phyloP scores from a whole-genome alignment of 2,888 invertebrate species.

The Synanthedon andrenaeformis region DNA sequence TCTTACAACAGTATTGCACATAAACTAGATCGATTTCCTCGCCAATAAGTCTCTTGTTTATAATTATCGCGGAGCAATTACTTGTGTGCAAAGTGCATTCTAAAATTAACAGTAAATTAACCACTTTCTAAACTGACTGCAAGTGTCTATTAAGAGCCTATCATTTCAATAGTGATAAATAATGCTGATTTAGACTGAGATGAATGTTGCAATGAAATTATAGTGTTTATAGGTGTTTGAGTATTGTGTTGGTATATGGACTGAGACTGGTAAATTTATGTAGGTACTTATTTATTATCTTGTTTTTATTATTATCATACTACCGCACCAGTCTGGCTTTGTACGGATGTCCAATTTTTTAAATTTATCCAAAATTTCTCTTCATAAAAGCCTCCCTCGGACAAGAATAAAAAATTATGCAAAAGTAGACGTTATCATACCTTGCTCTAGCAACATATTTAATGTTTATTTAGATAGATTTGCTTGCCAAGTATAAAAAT shows the following conservation, averaged over 20 bases:
- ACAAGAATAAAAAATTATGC: no score
- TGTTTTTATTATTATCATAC: no score
- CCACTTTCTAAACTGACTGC: slow-evolving; percentile 5
- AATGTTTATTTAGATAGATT: no score
- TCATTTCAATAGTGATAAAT: neutral
- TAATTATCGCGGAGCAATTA: slow-evolving; percentile 7
- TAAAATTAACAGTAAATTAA: slow-evolving; percentile 2
- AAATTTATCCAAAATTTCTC: no score
- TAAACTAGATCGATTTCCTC: slow-evolving; percentile 2
- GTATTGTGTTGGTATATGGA: neutral
- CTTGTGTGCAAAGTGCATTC: slow-evolving; percentile 3
- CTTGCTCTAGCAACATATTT: no score
- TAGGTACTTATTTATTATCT: no score
- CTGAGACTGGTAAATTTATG: no score
- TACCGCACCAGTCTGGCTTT: no score
- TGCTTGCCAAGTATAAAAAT: no score
- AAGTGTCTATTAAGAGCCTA: neutral
- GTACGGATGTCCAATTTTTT: no score
- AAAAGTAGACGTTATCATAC: no score
- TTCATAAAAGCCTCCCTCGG: no score
- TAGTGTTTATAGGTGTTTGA: neutral
- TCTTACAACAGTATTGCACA: slow-evolving; percentile 2
- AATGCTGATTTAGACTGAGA: neutral
- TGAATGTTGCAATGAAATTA: neutral
- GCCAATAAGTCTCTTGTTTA: neutral